Conservation (phyloP, 2,113 vertebrate species). For the Cyphomyrus plagiostoma region DNA sequence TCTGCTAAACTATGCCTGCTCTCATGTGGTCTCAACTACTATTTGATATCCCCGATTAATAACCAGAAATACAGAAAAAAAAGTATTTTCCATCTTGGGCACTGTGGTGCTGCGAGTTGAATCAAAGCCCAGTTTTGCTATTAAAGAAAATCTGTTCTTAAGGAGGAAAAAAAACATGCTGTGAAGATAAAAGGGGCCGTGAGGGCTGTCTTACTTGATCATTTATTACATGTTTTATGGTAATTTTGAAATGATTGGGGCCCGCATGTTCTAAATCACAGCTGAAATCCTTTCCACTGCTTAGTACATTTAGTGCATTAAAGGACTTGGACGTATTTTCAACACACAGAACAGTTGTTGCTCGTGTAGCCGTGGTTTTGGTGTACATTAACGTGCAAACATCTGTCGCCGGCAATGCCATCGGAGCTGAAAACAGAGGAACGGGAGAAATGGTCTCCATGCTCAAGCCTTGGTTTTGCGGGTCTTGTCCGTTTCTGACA, state of each 20-base stretch:
- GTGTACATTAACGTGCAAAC: conserved; percentile 53
- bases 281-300: conserved; percentile 56
- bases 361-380: conserved; percentile 38
- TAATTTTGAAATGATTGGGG: conserved; percentile 65
- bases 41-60: conserved; percentile 45
- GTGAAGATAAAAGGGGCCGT: conserved; percentile 52
- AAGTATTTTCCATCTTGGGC: conserved; percentile 43
- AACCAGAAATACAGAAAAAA: conserved; percentile 44
- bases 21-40: neutral
- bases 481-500: neutral
- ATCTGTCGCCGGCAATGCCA: conserved; percentile 54
- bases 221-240: conserved; percentile 68
- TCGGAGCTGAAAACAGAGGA: neutral
- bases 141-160: conserved; percentile 56
- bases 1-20: conserved; percentile 1
- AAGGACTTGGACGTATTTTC: conserved; percentile 54
- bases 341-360: conserved; percentile 62
- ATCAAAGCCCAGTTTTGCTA: conserved; percentile 60
- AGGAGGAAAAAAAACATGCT: conserved; percentile 57
- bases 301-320: conserved; percentile 59
- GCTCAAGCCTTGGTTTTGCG: neutral
- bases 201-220: conserved; percentile 63
- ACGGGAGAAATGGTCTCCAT: neutral
- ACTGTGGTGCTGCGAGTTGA: conserved; percentile 39
- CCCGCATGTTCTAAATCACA: conserved; percentile 57